Percentiles rank a stretch among this genome's conserved stretches.
phyloP scores from a whole-genome alignment of 1,140 invertebrate genomes.

The Drosophila elegans region DNA sequence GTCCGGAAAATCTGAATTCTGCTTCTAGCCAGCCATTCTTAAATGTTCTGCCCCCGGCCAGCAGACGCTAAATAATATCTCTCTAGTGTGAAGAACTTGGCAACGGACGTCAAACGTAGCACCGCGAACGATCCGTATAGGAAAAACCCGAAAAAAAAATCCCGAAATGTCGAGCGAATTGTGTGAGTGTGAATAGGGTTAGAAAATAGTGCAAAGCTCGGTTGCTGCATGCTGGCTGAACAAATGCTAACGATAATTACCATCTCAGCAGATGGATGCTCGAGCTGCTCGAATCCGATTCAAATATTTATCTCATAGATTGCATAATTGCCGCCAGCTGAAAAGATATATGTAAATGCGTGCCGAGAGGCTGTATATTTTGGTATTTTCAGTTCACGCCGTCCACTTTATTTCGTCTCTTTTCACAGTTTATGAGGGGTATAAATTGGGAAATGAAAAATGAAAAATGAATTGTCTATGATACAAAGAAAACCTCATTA shows the following conservation, averaged over 20 bases:
- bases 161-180: slow-evolving; percentile 68
- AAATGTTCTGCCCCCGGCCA: slow-evolving; percentile 20
- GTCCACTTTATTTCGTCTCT: slow-evolving; percentile 21
- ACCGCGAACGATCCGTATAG: slow-evolving; percentile 49
- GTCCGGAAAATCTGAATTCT: slow-evolving; percentile 65
- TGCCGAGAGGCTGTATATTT: slow-evolving; percentile 33
- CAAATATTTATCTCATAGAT: slow-evolving; percentile 70
- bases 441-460: slow-evolving; percentile 29
- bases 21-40: slow-evolving; percentile 29
- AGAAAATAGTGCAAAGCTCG: slow-evolving; percentile 36
- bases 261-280: slow-evolving; percentile 38
- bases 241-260: slow-evolving; percentile 64
- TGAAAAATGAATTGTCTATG: slow-evolving; percentile 1
- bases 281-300: slow-evolving; percentile 26
- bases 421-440: slow-evolving; percentile 29
- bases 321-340: slow-evolving; percentile 69
- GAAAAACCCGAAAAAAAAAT: slow-evolving; percentile 27
- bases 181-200: slow-evolving; percentile 59
- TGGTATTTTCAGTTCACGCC: slow-evolving; percentile 27
- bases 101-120: slow-evolving; percentile 69
- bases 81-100: slow-evolving; percentile 79
- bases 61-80: slow-evolving; percentile 70
- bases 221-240: slow-evolving; percentile 35
- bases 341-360: slow-evolving; percentile 54
- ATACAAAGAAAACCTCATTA: not conserved